Conservation (phyloP, 2,797 vertebrate genomes). For the Crenichthys baileyi region DNA sequence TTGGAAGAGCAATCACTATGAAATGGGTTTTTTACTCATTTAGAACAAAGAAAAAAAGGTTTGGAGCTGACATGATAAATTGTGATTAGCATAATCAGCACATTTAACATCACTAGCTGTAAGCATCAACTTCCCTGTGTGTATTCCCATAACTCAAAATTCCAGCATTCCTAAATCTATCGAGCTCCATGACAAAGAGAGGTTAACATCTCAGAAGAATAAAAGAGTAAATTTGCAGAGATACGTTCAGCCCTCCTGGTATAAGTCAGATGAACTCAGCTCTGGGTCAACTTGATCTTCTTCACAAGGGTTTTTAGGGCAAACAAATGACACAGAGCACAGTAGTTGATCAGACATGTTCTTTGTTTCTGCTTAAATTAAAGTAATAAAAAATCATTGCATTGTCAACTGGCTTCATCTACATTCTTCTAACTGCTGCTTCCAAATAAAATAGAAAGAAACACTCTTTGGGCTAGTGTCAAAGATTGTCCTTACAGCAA, state of each 20-base stretch:
- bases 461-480: background rate
- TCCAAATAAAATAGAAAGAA: background rate
- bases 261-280: background rate
- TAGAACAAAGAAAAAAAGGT: background rate
- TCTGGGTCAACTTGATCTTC: background rate
- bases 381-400: too few species aligned
- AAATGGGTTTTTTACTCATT: background rate
- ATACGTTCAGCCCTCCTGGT: background rate
- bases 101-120: background rate
- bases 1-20: background rate
- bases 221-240: background rate
- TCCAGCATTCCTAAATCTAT: background rate
- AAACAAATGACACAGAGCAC: background rate
- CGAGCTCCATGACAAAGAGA: background rate
- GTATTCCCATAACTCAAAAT: background rate
- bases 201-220: background rate
- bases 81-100: background rate
- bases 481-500: background rate
- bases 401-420: background rate
- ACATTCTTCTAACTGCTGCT: background rate
- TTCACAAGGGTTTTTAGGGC: background rate
- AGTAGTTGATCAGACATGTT: background rate
- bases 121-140: background rate
- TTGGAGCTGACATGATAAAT: background rate
- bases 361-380: background rate